phyloP scores from a whole-genome alignment of 37 sponge, comb jelly and placozoan genomes.

The Bolinopsis microptera region DNA sequence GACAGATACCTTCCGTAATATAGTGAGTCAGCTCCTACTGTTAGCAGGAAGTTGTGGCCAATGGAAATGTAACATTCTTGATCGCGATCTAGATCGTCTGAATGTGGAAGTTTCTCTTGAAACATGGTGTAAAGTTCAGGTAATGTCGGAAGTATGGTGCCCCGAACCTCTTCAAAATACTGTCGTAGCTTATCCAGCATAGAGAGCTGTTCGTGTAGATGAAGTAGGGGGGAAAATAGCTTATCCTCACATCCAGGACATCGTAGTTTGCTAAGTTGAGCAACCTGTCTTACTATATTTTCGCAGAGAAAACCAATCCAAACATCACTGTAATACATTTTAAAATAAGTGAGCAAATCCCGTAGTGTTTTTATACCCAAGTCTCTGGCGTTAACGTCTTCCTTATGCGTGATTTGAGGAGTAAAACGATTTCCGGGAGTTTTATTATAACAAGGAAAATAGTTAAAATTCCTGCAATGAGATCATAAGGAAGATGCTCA shows the following conservation, averaged over 20 bases:
- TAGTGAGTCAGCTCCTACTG: not conserved
- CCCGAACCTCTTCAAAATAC: not conserved
- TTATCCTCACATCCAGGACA: constrained; percentile 9
- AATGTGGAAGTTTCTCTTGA: not conserved
- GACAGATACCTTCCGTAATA: not conserved
- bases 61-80: not conserved
- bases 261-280: not conserved
- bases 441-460: not conserved
- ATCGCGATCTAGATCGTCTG: not conserved
- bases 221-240: not conserved
- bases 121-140: not conserved
- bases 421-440: not conserved
- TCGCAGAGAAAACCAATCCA: constrained; percentile 11
- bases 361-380: not conserved
- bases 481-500: not conserved
- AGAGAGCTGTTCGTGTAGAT: constrained; percentile 1
- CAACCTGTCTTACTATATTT: not conserved
- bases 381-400: not conserved
- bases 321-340: not conserved
- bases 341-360: not conserved
- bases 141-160: not conserved
- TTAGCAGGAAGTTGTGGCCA: not conserved
- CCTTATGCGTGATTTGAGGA: not conserved
- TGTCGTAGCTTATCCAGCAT: not conserved
- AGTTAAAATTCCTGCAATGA: not conserved